Base-by-base conservation (phyloP, 2,888 invertebrate species). In the Gnatocerus cornutus region DNA sequence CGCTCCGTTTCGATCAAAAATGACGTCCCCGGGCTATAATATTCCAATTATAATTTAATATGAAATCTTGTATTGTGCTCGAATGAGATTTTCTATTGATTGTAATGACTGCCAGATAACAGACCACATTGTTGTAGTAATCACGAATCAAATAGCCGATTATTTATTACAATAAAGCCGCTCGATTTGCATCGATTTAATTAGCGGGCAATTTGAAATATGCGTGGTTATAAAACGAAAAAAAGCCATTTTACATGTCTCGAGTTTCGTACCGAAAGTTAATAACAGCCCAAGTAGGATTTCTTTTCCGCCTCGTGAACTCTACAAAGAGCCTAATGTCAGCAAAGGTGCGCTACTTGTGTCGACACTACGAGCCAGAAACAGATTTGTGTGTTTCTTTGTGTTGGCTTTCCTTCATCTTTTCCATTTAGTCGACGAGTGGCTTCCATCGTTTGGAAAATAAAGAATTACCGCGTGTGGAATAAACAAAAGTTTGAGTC, bases 251-350 rank as follows among this genome's bases (percentile, higher is more conserved):
- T 62, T 61, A 45, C 61, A 68, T 68, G 45, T 63, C 48, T 45
- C 46, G 39, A 58, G 43, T 59, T 64, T 59, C 52, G 14, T 55
- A 64, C 53, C 50, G 65, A 64, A 73, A 74, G 69, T 74, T 74
- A 76, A 74, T 74, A 76, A 74, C 71, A 74, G 56, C 65, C 56
- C 30, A 62, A 72, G 73, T 71, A 69, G 71, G 74, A 71, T 76
- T 74, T 72, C 72, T 74, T 76, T 76, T 74, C 72, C 72, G 73
- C 71, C 62, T 71, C 73, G 73, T 74, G 61, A 72, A 72, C 70
- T 70, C 68, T 68, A 76, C 74, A 75, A 75, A 75, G 74, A 50
- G 9, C 29, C 37, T 37, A 67, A 74, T 69, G 71, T 68, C 69
- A 46, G 58, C 68, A 69, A 65, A 73, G 67, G 71, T 73, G 65